Evolutionary conservation across 1,140 invertebrate species (phyloP), one percentile per base, ranked within the genome.

Genomic region (Drosophila takahashii): DNA sequence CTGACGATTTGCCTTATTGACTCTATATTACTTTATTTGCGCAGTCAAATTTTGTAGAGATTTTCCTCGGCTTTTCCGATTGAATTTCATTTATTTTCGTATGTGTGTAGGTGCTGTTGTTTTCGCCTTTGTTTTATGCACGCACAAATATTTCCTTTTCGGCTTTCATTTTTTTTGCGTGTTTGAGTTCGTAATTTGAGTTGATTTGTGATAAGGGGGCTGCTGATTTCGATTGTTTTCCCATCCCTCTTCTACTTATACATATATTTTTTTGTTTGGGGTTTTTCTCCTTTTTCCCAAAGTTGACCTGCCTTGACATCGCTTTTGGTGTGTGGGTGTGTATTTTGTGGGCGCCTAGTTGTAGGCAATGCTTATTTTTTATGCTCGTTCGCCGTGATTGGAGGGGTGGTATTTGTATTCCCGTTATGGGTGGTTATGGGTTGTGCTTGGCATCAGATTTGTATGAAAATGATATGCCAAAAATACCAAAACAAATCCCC

Each of bases 141-240:
- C 76, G 75, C 76, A 86, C 74, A 77, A 85, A 72, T 80, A 67
- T 73, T 65, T 76, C 56, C 44, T 26, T 58, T 67, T 22, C 39
- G 61, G 57, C 48, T 29, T 16, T 53, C 27, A 53, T 47, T 48
- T 58, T 61, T 42, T 47, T 59, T 59, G 37, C 45, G 45, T 72
- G 54, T 77, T 67, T 71, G 71, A 42, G 29, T 54, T 74, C 79
- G 84, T 89, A 90, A 87, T 87, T 87, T 84, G 67, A 79, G 65
- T 76, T 77, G 84, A 89, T 87, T 79, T 89, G 77, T 69, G 79
- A 84, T 84, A 89, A 80, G 59, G 50, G 52, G 62, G 67, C 56
- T 77, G 45, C 45, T 47, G 57, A 53, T 36, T 86, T 58, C 65
- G 83, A 85, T 87, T 87, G 70, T 87, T 86, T 87, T 70, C 16